These are phyloP conservation scores for Endotricha flammealis DNA, from an alignment of 2,888 invertebrate species.

Conservation along the genomic window DNA sequence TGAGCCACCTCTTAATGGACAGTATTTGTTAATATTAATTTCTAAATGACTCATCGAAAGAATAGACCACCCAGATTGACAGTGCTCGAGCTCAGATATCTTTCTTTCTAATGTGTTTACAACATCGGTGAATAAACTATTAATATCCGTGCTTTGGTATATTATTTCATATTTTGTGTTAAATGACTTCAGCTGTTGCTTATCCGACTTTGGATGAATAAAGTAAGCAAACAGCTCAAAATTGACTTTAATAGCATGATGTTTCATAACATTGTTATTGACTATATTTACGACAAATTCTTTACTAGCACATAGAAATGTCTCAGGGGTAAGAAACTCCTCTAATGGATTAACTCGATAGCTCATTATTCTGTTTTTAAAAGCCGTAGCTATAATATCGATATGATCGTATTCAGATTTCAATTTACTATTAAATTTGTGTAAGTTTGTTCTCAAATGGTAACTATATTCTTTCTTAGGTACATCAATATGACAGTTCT, in stretches of 20 bases:
- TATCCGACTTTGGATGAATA: slow-evolving; percentile 1
- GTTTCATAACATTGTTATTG: neutral
- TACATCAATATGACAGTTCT: no score
- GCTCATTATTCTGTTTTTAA: no score
- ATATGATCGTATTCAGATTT: no score
- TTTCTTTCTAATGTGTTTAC: neutral
- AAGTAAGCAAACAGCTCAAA: slow-evolving; percentile 8
- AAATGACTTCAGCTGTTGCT: slow-evolving; percentile 5
- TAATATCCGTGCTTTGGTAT: slow-evolving; percentile 2
- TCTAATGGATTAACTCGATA: no score
- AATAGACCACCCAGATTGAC: neutral
- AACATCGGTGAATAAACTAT: neutral
- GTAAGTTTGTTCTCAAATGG: no score
- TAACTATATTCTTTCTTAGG: no score
- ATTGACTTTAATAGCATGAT: slow-evolving; percentile 7
- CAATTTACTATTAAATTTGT: no score
- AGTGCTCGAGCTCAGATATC: neutral
- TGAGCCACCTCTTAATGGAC: slow-evolving; percentile 4
- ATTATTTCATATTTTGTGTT: neutral
- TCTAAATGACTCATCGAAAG: neutral
- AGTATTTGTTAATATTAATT: slow-evolving; percentile 3
- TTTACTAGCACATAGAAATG: slow-evolving; percentile 1
- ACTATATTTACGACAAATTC: slow-evolving; percentile 1
- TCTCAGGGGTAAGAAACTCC: slow-evolving; percentile 4
- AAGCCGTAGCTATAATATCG: no score